Evolutionary conservation across 2,113 vertebrate species (phyloP).

Genomic region (Alaudala cheleensis): DNA sequence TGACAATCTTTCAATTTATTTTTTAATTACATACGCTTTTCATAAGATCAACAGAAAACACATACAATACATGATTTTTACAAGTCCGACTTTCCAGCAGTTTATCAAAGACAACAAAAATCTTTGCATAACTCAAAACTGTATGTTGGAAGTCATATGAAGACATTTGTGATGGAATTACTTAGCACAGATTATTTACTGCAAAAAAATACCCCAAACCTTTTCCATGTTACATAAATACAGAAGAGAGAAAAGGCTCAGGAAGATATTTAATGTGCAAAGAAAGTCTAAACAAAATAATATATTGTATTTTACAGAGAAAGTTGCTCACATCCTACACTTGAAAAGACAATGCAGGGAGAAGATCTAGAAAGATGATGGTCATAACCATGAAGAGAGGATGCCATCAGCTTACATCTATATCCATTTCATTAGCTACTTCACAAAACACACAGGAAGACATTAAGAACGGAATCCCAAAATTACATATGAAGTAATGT

Average conservation of each 20-base stretch:
- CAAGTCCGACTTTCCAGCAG: neutral
- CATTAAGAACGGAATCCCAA: neutral
- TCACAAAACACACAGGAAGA: neutral
- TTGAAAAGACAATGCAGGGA: neutral
- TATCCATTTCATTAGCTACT: neutral
- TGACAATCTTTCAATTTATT: neutral
- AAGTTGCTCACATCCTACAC: neutral
- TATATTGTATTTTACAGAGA: neutral
- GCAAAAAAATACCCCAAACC: neutral
- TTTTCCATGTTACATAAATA: neutral
- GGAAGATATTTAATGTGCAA: neutral
- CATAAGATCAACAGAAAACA: neutral
- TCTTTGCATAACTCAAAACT: neutral
- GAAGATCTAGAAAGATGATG: neutral
- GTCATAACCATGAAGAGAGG: neutral
- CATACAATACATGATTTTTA: neutral
- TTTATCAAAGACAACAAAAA: neutral
- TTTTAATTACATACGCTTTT: neutral
- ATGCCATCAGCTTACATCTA: neutral
- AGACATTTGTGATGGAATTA: neutral
- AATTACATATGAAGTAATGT: neutral
- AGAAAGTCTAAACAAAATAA: neutral
- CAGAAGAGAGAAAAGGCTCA: neutral
- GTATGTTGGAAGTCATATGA: neutral
- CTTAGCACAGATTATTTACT: neutral